Base-by-base conservation (phyloP, 2,797 vertebrate species). In the Falco concolor region DNA sequence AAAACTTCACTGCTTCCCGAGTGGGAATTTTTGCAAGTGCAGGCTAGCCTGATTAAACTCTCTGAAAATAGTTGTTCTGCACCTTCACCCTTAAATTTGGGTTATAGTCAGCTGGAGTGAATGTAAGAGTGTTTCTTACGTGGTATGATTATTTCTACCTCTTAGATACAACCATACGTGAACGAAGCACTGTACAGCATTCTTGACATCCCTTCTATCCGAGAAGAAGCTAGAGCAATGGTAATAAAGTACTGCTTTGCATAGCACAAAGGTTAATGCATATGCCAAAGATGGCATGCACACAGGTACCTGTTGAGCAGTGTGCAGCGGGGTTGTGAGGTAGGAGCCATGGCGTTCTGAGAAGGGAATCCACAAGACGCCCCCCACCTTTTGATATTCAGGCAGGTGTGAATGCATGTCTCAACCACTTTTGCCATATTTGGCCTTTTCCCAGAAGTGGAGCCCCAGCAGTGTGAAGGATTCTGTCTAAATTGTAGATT, bases 151-250 rank as follows among this genome's bases (percentile, higher is more conserved):
- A 12, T 68, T 67, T 68, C 76, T 91, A 87, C 50, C 38, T 93
- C 81, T 53, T 81, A 99, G 99, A 98, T 99, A 77, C 98, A 98
- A 50, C 98, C 98, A 0, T 99, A 99, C 76, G 99, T 99, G 96
- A 99, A 99, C 18, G 99, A 99, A 93, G 98, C 98, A 10, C 97
- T 99, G 56, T 99, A 99, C 92, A 99, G 98, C 94, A 98, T 99
- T 96, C 98, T 99, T 68, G 98, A 98, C 70, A 89, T 99, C 85
- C 98, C 99, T 8, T 97, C 98, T 59, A 98, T 99, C 80, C 98
- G 99, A 52, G 98, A 99, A 93, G 98, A 99, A 97, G 99, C 99
- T 42, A 99, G 97, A 98, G 99, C 99, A 80, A 99, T 99, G 99
- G 99, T 99, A 97, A 99, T 38, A 98, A 95, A 79, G 22, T 45